phyloP scores from a whole-genome alignment of 1,140 invertebrate species.

The Dolichoris vasculosae region DNA sequence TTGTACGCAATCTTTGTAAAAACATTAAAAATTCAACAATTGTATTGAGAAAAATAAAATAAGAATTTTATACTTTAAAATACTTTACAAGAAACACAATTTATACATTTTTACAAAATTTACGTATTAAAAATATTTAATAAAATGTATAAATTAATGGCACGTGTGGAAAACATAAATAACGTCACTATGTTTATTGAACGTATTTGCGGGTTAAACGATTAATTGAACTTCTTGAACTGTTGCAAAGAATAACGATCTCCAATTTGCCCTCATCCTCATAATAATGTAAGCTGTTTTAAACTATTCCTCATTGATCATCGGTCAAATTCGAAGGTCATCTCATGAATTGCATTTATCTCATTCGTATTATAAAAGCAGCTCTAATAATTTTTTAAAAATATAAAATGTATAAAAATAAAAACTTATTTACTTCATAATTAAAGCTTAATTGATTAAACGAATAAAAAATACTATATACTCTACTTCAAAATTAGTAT shows the following conservation, averaged over 20 bases:
- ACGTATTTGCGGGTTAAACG: slow-evolving; percentile 55
- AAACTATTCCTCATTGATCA: slow-evolving; percentile 7
- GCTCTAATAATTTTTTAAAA: too few species aligned
- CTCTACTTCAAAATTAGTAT: too few species aligned
- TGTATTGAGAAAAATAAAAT: background rate
- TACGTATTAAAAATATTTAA: background rate
- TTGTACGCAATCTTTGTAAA: background rate
- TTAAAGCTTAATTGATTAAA: too few species aligned
- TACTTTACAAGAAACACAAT: background rate
- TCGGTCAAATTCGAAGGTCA: slow-evolving; percentile 25
- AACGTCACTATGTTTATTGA: slow-evolving; percentile 24
- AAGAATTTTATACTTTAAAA: background rate
- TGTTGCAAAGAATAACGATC: slow-evolving; percentile 57
- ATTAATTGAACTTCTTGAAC: slow-evolving; percentile 62
- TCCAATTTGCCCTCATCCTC: slow-evolving; percentile 41
- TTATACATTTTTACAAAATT: background rate
- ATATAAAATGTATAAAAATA: too few species aligned
- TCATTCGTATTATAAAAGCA: background rate
- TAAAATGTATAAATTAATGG: background rate
- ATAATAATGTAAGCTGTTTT: slow-evolving; percentile 26
- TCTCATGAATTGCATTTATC: slow-evolving; percentile 6
- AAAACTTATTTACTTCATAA: too few species aligned
- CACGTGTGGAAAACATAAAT: background rate
- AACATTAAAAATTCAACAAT: background rate
- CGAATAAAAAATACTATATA: too few species aligned